phyloP scores from a whole-genome alignment of 2,888 invertebrate species.

The Napeogenes inachia region DNA sequence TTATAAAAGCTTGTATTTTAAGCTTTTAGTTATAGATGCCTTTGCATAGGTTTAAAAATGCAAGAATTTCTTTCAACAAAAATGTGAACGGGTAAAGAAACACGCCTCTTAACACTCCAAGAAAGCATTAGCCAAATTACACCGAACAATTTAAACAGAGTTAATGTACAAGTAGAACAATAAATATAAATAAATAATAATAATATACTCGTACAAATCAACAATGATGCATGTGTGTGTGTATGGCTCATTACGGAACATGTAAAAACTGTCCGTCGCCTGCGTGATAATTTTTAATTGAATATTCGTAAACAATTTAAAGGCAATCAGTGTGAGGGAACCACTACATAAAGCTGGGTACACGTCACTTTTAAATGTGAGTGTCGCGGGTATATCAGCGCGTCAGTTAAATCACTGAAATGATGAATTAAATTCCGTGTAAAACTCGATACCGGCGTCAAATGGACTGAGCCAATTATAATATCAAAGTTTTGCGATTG shows the following conservation, averaged over 20 bases:
- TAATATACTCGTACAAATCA: not conserved
- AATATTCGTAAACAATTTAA: slow-evolving; percentile 40
- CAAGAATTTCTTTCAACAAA: slow-evolving; percentile 7
- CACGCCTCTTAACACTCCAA: slow-evolving; percentile 13
- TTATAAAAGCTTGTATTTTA: no score
- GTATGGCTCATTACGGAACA: not conserved
- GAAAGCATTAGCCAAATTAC: slow-evolving; percentile 19
- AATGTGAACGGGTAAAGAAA: slow-evolving; percentile 10
- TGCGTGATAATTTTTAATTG: slow-evolving; percentile 32
- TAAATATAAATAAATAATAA: not conserved
- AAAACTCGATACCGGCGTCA: slow-evolving; percentile 44
- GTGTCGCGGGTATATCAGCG: slow-evolving; percentile 48
- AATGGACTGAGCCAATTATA: slow-evolving; percentile 49
- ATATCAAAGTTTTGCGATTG: slow-evolving; percentile 37
- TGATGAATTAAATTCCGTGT: slow-evolving; percentile 55
- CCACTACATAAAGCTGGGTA: slow-evolving; percentile 39
- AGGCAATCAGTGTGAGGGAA: slow-evolving; percentile 41
- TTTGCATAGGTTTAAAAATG: slow-evolving; percentile 12
- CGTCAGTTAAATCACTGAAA: slow-evolving; percentile 49
- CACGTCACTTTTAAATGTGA: slow-evolving; percentile 42
- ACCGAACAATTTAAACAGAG: not conserved
- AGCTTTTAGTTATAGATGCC: not conserved
- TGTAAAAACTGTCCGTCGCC: slow-evolving; percentile 5
- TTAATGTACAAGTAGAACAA: not conserved
- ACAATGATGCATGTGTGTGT: no score